Base-by-base conservation (phyloP, 2,113 vertebrate genomes). In the Diglossa brunneiventris region DNA sequence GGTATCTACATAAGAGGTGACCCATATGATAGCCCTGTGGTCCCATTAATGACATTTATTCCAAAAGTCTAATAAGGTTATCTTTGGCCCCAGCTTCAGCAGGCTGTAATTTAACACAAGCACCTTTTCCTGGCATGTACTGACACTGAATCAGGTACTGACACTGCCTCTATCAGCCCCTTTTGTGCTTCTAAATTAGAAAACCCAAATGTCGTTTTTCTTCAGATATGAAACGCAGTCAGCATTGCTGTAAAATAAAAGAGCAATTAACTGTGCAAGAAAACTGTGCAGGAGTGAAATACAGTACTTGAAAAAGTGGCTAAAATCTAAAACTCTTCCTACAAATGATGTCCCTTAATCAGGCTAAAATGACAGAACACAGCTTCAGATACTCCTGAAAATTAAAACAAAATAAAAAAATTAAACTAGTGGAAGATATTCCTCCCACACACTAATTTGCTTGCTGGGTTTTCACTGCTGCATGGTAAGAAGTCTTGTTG, bases 111-210 rank as follows among this genome's bases (percentile, higher is more conserved):
- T 97, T 92, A 95, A 96, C 79, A 64, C 1, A 44, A 83, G 80
- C 72, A 67, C 67, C 80, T 88, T 89, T 95, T 96, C 89, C 87
- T 4, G 0, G 76, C 67, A 90, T 91, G 80, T 2, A n/a, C n/a
- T n/a, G n/a, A n/a, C n/a, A n/a, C n/a, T n/a, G 22, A 93, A 89
- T 94, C 81, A 30, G 91, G 85, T 92, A 87, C 61, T 26, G 75
- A 62, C 5, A 3, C 88, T 13, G 14, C 37, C 81, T 90, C 91
- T 86, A 92, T 66, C 94, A 75, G 70, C 55, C 76, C 82, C 94
- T 92, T 97, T 97, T 97, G 92, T 97, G 95, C 77, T 95, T 87
- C 92, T 96, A 97, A 97, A 97, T 98, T 95, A 96, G 96, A 98
- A 98, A 98, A 89, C 83, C 93, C 69, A 96, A 96, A 96, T 53